A percentile compares a stretch with the other conserved stretches of the same genome.
These are phyloP conservation scores for Tetragnatha montana DNA, from an alignment of 2,888 invertebrate species.

Conservation along the genomic window DNA sequence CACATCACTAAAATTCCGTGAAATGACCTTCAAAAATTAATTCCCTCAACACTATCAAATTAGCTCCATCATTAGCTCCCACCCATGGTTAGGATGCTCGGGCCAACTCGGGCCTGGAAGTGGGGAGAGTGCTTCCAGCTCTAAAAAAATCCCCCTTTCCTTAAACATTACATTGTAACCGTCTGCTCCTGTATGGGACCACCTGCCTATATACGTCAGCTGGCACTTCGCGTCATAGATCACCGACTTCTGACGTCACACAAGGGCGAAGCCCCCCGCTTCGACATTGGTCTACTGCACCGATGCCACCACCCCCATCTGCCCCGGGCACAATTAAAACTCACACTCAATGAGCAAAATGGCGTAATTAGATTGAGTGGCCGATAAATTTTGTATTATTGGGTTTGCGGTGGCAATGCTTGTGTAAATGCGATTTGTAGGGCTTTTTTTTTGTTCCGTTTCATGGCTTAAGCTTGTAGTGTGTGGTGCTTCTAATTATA, in stretches of 20 bases:
- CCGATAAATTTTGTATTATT: background rate
- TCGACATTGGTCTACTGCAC: constrained; percentile 19
- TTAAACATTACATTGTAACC: constrained; percentile 45
- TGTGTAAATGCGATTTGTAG: too few species aligned
- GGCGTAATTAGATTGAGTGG: constrained; percentile 39
- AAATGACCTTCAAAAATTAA: too few species aligned
- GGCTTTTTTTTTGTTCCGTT: too few species aligned
- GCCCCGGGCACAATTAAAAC: constrained; percentile 50
- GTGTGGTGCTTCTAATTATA: too few species aligned
- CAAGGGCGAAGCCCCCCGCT: constrained; percentile 8
- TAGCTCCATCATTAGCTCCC: too few species aligned
- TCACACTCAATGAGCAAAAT: constrained; percentile 29
- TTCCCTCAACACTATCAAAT: too few species aligned
- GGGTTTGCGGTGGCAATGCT: too few species aligned
- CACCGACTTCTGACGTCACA: constrained; percentile 64
- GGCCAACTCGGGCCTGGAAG: background rate
- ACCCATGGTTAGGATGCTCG: too few species aligned
- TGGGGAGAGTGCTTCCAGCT: background rate
- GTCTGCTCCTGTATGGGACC: constrained; percentile 38
- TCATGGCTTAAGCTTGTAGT: too few species aligned
- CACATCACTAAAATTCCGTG: too few species aligned
- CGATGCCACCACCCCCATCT: constrained; percentile 41
- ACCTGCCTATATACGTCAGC: constrained; percentile 60
- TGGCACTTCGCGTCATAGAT: constrained; percentile 61
- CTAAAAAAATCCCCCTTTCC: background rate